Percentiles rank a stretch among this genome's conserved stretches.
Evolutionary conservation across 2,797 vertebrate species (phyloP).

Genomic region (Enteromius anoplus): DNA sequence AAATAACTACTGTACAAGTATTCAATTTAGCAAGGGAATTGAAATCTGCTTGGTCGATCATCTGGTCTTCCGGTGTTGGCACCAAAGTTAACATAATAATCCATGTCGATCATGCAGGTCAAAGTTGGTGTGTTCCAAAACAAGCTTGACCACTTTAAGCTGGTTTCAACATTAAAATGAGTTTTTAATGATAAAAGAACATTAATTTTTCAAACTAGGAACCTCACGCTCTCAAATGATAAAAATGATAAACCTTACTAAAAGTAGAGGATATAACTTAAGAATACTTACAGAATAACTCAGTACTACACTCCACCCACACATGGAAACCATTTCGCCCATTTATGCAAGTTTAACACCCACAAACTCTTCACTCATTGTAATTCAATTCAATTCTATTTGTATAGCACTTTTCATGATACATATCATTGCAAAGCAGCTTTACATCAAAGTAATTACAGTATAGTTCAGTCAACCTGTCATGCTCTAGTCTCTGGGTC

Average conservation of each 20-base stretch:
- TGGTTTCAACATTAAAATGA: background rate
- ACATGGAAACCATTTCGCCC: constrained; percentile 42
- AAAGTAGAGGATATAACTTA: background rate
- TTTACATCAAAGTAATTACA: too few species aligned
- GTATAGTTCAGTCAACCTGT: constrained; percentile 2
- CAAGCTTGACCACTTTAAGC: background rate
- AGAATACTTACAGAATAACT: constrained; percentile 45
- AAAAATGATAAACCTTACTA: too few species aligned
- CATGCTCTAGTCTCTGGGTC: constrained; percentile 18
- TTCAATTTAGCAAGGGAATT: background rate
- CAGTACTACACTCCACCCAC: constrained; percentile 50
- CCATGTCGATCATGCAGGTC: background rate
- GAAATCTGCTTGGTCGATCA: background rate
- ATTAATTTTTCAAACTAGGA: too few species aligned
- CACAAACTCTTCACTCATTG: constrained; percentile 27
- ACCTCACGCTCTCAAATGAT: too few species aligned
- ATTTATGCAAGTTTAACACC: constrained; percentile 43
- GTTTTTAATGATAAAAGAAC: too few species aligned
- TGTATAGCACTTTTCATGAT: too few species aligned
- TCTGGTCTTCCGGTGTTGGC: background rate
- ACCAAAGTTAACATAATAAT: background rate
- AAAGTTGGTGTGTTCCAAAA: background rate
- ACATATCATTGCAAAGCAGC: too few species aligned
- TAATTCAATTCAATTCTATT: background rate
- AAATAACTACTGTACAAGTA: background rate